Percentiles rank a stretch among this genome's conserved stretches.
Conservation (phyloP, 2,888 invertebrate genomes). For the Ophonus ardosiacus region DNA sequence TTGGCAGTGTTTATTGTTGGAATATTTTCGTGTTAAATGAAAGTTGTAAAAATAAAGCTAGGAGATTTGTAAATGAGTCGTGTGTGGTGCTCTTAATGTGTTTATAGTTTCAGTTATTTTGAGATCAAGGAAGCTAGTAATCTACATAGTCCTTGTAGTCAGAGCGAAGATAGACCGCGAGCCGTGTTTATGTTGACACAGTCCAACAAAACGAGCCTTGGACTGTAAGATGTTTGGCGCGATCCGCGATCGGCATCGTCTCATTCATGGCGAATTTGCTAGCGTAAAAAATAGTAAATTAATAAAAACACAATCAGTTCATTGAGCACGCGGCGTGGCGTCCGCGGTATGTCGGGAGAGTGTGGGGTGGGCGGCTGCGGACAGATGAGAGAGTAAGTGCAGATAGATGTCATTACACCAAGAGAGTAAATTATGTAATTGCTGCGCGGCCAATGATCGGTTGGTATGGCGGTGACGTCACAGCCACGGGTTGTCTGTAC, state of each 20-base stretch:
- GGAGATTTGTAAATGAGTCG: neutral
- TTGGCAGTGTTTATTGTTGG: no score
- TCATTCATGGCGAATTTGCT: conserved; percentile 56
- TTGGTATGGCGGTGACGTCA: conserved; percentile 70
- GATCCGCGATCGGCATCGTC: conserved; percentile 6
- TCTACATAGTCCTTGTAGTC: conserved; percentile 48
- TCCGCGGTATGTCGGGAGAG: conserved; percentile 1
- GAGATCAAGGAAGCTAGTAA: conserved; percentile 52
- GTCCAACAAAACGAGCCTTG: neutral
- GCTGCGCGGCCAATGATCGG: conserved; percentile 76
- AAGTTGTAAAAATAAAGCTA: neutral
- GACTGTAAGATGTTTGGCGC: conserved; percentile 11
- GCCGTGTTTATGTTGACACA: conserved; percentile 26
- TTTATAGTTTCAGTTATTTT: conserved; percentile 50
- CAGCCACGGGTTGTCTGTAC: conserved; percentile 51
- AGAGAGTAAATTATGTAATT: conserved; percentile 75
- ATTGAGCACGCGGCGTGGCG: conserved; percentile 65
- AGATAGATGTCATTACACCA: conserved; percentile 75
- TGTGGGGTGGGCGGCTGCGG: conserved; percentile 2
- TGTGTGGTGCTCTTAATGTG: conserved; percentile 9
- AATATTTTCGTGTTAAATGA: neutral
- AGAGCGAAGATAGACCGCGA: neutral
- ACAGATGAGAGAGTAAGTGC: conserved; percentile 66
- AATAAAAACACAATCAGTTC: conserved; percentile 67
- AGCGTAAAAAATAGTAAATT: conserved; percentile 64